A percentile compares a stretch with the other conserved stretches of the same genome.
These are phyloP conservation scores for Coremacera marginata DNA, from an alignment of 2,888 invertebrate species.

Conservation along the genomic window DNA sequence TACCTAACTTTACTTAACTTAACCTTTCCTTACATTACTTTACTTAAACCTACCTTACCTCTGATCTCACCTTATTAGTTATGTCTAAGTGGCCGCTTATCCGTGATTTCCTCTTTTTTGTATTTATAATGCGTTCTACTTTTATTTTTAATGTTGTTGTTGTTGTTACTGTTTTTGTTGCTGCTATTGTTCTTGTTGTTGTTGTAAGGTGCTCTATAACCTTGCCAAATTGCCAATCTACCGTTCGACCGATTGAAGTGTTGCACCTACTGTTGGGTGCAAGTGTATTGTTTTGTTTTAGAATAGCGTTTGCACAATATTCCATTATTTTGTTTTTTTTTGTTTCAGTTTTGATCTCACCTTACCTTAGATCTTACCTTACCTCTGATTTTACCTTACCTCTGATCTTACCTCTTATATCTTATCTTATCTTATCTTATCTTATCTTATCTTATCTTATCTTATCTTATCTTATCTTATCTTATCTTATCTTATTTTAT, in stretches of 20 bases:
- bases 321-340: not conserved
- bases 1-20: no score
- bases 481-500: no score
- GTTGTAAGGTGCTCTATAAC: not conserved
- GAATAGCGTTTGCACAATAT: slow-evolving; percentile 25
- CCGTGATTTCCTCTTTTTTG: not conserved
- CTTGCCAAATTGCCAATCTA: not conserved
- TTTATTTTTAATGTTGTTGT: not conserved
- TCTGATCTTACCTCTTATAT: no score
- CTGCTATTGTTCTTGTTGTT: not conserved
- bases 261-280: not conserved
- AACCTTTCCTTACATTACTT: no score
- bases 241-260: not conserved
- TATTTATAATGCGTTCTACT: not conserved
- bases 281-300: slow-evolving; percentile 32
- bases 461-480: no score
- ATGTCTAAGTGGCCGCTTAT: slow-evolving; percentile 30
- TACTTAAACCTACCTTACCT: no score
- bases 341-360: not conserved
- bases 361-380: no score
- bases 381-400: no score
- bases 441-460: no score
- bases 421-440: no score
- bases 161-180: not conserved
- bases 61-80: slow-evolving; percentile 42